phyloP scores from a whole-genome alignment of 2,113 vertebrate species.

The Calidris pugnax region DNA sequence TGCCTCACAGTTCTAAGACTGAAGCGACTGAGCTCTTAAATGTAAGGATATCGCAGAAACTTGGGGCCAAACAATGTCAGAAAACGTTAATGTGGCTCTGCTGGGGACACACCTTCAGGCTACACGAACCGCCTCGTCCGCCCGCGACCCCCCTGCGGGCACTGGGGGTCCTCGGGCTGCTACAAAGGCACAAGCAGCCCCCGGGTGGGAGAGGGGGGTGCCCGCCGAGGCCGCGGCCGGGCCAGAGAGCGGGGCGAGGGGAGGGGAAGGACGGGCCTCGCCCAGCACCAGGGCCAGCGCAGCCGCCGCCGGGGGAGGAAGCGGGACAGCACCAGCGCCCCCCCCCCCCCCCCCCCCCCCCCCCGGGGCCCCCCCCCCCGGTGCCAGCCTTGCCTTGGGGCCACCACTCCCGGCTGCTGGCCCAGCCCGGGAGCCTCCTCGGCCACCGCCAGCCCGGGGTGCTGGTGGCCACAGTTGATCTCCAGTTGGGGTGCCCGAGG shows the following conservation, averaged over 20 bases:
- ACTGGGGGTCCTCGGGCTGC: neutral
- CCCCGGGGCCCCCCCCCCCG: neutral
- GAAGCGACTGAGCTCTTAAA: neutral
- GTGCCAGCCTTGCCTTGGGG: neutral
- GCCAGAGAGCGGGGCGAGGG: neutral
- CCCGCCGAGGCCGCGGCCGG: neutral
- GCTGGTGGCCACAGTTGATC: neutral
- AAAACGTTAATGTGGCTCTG: fast-evolving
- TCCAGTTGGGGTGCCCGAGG: neutral
- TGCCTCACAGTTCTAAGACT: neutral
- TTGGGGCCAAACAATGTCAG: fast-evolving
- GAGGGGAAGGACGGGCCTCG: neutral
- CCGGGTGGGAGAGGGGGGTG: neutral
- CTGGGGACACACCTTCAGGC: fast-evolving
- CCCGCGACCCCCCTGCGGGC: neutral
- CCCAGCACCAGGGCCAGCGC: neutral
- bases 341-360: no score
- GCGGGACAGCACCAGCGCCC: neutral
- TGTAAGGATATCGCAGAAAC: fast-evolving
- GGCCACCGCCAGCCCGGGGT: neutral
- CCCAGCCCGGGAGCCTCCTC: neutral
- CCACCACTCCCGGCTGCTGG: neutral
- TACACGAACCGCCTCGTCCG: neutral
- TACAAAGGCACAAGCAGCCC: neutral
- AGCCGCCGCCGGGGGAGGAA: neutral